phyloP scores from a whole-genome alignment of 2,797 vertebrate species.

The Myiotriccus ornatus region DNA sequence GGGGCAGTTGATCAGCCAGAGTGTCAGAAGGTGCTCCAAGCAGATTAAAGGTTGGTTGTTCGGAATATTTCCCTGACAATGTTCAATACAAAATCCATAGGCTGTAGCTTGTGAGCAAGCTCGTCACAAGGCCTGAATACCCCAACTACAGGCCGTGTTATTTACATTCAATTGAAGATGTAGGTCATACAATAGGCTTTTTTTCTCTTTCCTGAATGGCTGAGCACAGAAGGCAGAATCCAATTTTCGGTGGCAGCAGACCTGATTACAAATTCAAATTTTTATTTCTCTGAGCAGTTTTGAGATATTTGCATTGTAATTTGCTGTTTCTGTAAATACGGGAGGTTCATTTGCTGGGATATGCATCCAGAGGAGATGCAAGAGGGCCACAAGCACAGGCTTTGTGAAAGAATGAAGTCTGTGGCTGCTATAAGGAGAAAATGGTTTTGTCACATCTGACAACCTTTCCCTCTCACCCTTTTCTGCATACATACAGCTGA shows the following conservation, averaged over 20 bases:
- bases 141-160: not conserved
- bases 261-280: slow-evolving; percentile 30
- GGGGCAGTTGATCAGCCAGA: not conserved
- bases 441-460: not conserved
- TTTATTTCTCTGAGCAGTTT: slow-evolving; percentile 27
- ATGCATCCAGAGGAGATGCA: not conserved
- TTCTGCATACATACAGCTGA: not conserved
- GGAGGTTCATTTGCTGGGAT: not conserved
- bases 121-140: not conserved
- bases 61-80: not conserved
- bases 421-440: not conserved
- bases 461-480: not conserved
- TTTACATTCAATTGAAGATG: slow-evolving; percentile 52
- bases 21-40: not conserved
- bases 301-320: slow-evolving; percentile 13
- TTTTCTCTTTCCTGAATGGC: not conserved
- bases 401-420: not conserved
- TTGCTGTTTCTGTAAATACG: not conserved
- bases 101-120: not conserved
- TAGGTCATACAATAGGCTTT: slow-evolving; percentile 20
- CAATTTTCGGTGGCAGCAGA: slow-evolving; percentile 13
- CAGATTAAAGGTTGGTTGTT: not conserved
- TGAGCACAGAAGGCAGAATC: slow-evolving; percentile 33
- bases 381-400: not conserved
- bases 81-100: not conserved